phyloP scores from a whole-genome alignment of 2,113 vertebrate genomes.

The Ceyx cyanopectus region DNA sequence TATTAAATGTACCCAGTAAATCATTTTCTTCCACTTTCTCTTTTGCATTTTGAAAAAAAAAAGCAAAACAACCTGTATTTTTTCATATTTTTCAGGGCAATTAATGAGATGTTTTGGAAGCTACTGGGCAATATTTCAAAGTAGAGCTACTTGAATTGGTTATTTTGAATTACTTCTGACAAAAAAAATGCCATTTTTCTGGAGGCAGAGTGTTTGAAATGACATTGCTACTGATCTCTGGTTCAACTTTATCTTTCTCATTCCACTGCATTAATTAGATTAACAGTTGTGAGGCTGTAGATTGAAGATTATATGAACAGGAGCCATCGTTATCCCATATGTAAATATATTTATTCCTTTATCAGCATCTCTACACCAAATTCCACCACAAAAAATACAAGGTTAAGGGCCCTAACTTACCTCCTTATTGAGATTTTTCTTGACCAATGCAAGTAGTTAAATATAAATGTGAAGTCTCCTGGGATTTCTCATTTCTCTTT shows the following conservation, averaged over 20 bases:
- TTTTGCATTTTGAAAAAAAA: background rate
- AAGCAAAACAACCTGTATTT: background rate
- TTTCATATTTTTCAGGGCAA: background rate
- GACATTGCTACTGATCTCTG: background rate
- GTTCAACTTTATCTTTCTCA: background rate
- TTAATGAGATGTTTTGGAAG: background rate
- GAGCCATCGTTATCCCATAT: background rate
- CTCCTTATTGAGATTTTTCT: background rate
- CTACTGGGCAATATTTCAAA: background rate
- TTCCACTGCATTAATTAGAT: background rate
- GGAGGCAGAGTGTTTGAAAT: background rate
- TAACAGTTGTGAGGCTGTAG: background rate
- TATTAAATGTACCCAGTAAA: background rate
- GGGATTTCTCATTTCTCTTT: background rate
- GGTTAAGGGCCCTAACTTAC: background rate
- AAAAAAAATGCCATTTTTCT: conserved; percentile 15
- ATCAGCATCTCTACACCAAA: background rate
- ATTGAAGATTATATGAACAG: background rate
- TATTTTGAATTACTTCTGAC: background rate
- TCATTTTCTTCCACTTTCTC: background rate
- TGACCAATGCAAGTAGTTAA: background rate
- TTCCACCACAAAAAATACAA: background rate
- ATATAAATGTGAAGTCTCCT: background rate
- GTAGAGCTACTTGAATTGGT: background rate
- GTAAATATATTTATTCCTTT: background rate